Conservation (phyloP, 2,888 invertebrate genomes). For the Arge pagana region DNA sequence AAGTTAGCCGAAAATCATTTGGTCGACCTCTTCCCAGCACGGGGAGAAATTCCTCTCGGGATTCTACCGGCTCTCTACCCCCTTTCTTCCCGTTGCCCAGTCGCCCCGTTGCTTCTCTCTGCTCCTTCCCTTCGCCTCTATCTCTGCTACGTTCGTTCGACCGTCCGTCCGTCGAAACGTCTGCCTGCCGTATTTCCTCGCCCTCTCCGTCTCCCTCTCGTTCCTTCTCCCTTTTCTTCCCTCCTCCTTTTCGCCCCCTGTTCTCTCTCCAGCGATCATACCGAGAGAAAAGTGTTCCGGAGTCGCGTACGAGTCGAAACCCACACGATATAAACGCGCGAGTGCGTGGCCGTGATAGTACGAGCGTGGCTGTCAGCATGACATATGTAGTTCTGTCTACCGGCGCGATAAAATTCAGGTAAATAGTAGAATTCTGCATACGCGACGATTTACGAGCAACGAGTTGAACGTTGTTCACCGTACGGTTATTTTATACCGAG, state of each 20-base stretch:
- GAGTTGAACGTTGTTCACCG: too few relatives aligned
- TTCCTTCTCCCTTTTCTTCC: slow-evolving; percentile 10
- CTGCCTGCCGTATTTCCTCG: slow-evolving; percentile 6
- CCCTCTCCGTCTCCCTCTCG: slow-evolving; percentile 6
- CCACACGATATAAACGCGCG: slow-evolving; percentile 18
- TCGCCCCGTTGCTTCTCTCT: slow-evolving; percentile 5
- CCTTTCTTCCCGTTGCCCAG: slow-evolving; percentile 45
- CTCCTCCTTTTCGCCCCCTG: slow-evolving; percentile 1
- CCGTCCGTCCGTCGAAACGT: slow-evolving; percentile 25
- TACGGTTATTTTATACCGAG: too few relatives aligned
- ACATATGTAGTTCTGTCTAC: slow-evolving; percentile 21
- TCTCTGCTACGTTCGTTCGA: slow-evolving; percentile 22
- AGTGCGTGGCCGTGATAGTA: slow-evolving; percentile 19
- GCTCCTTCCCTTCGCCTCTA: slow-evolving; percentile 25
- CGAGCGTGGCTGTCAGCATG: slow-evolving; percentile 17
- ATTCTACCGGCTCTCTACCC: slow-evolving; percentile 22
- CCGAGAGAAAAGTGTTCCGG: too few relatives aligned
- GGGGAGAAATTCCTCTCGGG: slow-evolving; percentile 23
- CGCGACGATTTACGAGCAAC: slow-evolving; percentile 8
- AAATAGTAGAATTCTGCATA: slow-evolving; percentile 20
- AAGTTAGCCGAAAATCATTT: slow-evolving; percentile 16
- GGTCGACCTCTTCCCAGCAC: slow-evolving; percentile 11
- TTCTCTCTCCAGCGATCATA: too few relatives aligned
- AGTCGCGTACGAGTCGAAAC: slow-evolving; percentile 7
- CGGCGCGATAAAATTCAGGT: slow-evolving; percentile 18